Conservation (phyloP, 2,888 invertebrate species). For the Amorpha juglandis region DNA sequence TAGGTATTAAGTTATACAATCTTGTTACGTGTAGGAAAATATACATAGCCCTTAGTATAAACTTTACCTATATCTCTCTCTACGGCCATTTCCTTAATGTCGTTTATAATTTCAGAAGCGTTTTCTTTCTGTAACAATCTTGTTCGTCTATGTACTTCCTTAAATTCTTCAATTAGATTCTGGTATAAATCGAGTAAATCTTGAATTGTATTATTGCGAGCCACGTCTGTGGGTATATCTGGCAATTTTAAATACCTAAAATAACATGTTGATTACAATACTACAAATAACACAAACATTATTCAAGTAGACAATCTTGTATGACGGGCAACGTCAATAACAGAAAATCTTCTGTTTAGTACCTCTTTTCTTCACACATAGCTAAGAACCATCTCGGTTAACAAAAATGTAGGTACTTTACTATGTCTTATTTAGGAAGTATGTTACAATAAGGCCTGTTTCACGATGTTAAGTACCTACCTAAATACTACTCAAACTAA, state of each 20-base stretch:
- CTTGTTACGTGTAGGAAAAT: too few relatives aligned
- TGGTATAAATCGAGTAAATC: conserved; percentile 89
- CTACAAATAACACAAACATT: neutral
- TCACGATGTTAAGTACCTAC: too few relatives aligned
- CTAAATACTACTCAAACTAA: too few relatives aligned
- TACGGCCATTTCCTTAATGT: conserved; percentile 93
- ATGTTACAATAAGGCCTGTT: too few relatives aligned
- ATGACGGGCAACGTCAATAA: too few relatives aligned
- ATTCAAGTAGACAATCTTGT: too few relatives aligned
- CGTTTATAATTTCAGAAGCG: conserved; percentile 92
- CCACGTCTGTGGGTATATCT: conserved; percentile 89
- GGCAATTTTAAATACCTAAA: conserved; percentile 81
- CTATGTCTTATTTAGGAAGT: too few relatives aligned
- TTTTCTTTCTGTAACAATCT: conserved; percentile 86
- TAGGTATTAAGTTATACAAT: too few relatives aligned
- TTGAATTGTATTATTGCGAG: conserved; percentile 89
- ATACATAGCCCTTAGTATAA: neutral
- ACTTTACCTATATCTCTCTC: conserved; percentile 90
- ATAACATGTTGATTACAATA: neutral
- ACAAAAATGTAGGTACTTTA: too few relatives aligned
- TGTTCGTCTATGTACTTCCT: conserved; percentile 89
- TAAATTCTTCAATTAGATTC: conserved; percentile 91
- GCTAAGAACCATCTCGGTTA: neutral
- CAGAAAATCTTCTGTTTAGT: too few relatives aligned
- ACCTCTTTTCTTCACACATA: neutral